Conservation (phyloP, 2,888 invertebrate species). For the Tachystola acroxantha region DNA sequence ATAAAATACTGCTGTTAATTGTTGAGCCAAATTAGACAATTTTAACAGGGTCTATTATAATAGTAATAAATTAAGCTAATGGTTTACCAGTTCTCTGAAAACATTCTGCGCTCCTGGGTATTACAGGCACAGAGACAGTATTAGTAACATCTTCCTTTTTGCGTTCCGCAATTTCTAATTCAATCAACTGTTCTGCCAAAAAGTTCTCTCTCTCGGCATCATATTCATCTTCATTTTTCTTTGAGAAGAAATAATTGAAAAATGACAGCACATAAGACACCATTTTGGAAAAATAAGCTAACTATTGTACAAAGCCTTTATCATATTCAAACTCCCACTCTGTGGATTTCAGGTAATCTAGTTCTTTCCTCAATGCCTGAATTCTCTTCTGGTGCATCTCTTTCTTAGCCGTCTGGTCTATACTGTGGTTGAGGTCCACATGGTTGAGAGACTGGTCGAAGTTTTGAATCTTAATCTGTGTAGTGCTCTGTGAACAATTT, state of each 20-base stretch:
- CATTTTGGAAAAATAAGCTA: slow-evolving; percentile 44
- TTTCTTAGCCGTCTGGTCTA: slow-evolving; percentile 76
- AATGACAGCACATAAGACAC: slow-evolving; percentile 58
- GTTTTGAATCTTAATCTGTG: slow-evolving; percentile 48
- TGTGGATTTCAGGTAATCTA: slow-evolving; percentile 87
- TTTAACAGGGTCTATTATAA: too few species aligned
- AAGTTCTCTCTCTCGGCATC: slow-evolving; percentile 46
- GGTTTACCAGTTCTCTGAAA: slow-evolving; percentile 59
- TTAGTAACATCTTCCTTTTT: slow-evolving; percentile 9
- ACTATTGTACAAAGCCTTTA: slow-evolving; percentile 79
- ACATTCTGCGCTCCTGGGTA: slow-evolving; percentile 39
- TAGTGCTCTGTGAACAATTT: slow-evolving; percentile 38
- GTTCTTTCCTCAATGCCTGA: slow-evolving; percentile 84
- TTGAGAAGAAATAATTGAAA: slow-evolving; percentile 48
- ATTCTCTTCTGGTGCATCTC: slow-evolving; percentile 86
- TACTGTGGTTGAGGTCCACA: slow-evolving; percentile 71
- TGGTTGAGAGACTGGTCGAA: slow-evolving; percentile 71
- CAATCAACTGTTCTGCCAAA: slow-evolving; percentile 53
- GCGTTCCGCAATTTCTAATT: slow-evolving; percentile 45
- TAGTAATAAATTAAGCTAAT: too few species aligned
- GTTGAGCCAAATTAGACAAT: too few species aligned
- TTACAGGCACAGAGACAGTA: slow-evolving; percentile 15
- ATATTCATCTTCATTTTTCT: slow-evolving; percentile 23
- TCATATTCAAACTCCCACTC: slow-evolving; percentile 90
- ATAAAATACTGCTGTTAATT: too few species aligned